Evolutionary conservation across 2,113 vertebrate species (phyloP).

Genomic region (Bagarius yarrelli): DNA sequence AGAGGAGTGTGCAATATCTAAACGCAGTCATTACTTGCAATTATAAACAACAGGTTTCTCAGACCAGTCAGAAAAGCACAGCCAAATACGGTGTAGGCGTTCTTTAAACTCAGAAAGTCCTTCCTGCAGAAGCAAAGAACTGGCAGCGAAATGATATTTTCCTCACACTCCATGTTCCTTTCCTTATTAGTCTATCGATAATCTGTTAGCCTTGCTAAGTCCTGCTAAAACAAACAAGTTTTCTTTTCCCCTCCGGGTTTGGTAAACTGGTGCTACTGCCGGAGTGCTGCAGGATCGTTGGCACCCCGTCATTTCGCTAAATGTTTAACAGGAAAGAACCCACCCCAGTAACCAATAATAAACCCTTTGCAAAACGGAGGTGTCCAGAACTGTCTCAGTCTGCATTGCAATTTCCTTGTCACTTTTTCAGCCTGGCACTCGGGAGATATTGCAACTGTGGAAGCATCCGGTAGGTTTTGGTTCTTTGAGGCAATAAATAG

Average conservation of each 20-base stretch:
- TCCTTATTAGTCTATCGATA: conserved; percentile 60
- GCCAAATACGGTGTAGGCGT: conserved; percentile 56
- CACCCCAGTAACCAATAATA: conserved; percentile 3
- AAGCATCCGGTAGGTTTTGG: conserved; percentile 51
- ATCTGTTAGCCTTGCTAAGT: conserved; percentile 41
- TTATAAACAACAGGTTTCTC: conserved; percentile 52
- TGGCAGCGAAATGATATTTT: neutral
- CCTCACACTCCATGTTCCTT: neutral
- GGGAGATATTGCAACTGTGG: conserved; percentile 51
- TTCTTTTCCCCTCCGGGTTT: neutral
- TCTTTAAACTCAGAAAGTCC: conserved; percentile 54
- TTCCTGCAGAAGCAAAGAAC: neutral
- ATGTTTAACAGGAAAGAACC: conserved; percentile 32
- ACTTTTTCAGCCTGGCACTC: conserved; percentile 43
- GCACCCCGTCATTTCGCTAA: conserved; percentile 19
- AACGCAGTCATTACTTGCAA: conserved; percentile 38
- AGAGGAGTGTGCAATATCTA: conserved; percentile 28
- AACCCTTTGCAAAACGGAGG: neutral
- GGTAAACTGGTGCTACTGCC: neutral
- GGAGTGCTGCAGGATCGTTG: conserved; percentile 8
- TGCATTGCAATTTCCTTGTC: conserved; percentile 35
- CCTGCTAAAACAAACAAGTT: conserved; percentile 41
- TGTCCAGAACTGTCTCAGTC: neutral
- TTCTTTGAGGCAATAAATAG: conserved; percentile 26
- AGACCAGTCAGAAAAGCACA: conserved; percentile 54